Base-by-base conservation (phyloP, 2,797 vertebrate genomes). In the Arctocebus calabarensis region DNA sequence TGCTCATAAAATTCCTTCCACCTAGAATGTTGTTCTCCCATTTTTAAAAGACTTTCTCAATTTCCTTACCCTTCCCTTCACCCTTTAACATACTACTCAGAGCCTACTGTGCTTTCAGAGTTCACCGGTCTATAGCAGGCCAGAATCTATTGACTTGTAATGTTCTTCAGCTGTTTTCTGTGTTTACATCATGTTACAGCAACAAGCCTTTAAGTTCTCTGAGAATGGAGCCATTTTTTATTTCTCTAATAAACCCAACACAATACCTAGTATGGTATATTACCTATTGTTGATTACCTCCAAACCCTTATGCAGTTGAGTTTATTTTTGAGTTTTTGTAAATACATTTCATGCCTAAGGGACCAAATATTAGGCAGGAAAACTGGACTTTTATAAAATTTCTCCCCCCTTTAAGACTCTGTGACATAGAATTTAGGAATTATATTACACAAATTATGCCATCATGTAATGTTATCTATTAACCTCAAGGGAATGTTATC, bases 401-500 rank as follows among this genome's bases (percentile, higher is more conserved):
- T 14, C 87, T 23, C 57, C 29, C 27, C 83, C 52, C 32, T 27
- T 20, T 74, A 29, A 75, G 66, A 84, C 4, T 59, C 68, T 43
- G 64, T 64, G 62, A 84, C 25, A 89, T 87, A 84, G 45, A 68
- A 89, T 79, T 83, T 90, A 84, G 64, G n/a, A 87, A 90, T 68
- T 88, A 25, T 34, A 88, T 89, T 83, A 94, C n/a, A 84, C 55
- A 96, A 96, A 87, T 88, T 32, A 97, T 68, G 37, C 32, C 66
- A 95, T 94, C 74, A 83, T 74, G 94, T 70, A 79, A 61, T 90
- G 94, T 40, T 37, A 32, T 93, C 77, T 93, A 95, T 97, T 96
- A 95, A 92, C 95, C 79, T 93, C 82, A 96, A 98, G 95, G 95
- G 93, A 88, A 97, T 96, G 81, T 95, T 98, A 98, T 94, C 52